Evolutionary conservation across 2,888 invertebrate genomes (phyloP).

Genomic region (Microctonus hyperodae): DNA sequence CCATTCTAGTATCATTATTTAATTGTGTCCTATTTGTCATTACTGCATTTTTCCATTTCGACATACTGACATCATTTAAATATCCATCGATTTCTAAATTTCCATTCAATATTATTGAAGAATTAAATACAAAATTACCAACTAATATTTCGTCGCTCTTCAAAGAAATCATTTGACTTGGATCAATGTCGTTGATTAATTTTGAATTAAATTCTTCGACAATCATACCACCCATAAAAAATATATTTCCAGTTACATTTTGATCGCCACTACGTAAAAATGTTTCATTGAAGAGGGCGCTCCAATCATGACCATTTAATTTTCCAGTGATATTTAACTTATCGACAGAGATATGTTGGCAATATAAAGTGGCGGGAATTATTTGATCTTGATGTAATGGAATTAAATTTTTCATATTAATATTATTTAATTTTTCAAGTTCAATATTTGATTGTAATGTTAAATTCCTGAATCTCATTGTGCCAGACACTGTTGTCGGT

Average conservation of each 20-base stretch:
- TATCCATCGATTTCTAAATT: slow-evolving; percentile 38
- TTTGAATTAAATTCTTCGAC: slow-evolving; percentile 44
- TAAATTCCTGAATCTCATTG: slow-evolving; percentile 61
- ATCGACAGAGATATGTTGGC: slow-evolving; percentile 55
- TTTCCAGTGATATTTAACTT: slow-evolving; percentile 45
- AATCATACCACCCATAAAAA: slow-evolving; percentile 42
- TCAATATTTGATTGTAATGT: slow-evolving; percentile 61
- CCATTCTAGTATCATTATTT: not conserved
- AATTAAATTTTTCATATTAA: slow-evolving; percentile 63
- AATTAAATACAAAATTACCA: slow-evolving; percentile 48
- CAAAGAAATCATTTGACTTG: slow-evolving; percentile 38
- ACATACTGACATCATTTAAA: slow-evolving; percentile 43
- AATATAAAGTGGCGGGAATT: slow-evolving; percentile 57
- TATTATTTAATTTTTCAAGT: slow-evolving; percentile 63
- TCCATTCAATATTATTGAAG: slow-evolving; percentile 39
- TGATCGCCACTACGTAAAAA: slow-evolving; percentile 47
- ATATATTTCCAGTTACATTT: slow-evolving; percentile 46
- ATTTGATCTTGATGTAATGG: slow-evolving; percentile 64
- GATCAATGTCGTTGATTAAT: slow-evolving; percentile 45
- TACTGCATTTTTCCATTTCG: slow-evolving; percentile 44
- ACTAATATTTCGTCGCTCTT: slow-evolving; percentile 40
- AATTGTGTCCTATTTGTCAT: slow-evolving; percentile 37
- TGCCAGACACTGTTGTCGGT: slow-evolving; percentile 44
- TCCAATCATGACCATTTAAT: slow-evolving; percentile 63
- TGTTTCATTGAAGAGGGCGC: slow-evolving; percentile 64